A percentile compares a stretch with the other conserved stretches of the same genome.
Evolutionary conservation across 2,113 vertebrate genomes (phyloP).

Genomic region (Crotalus helleri): DNA sequence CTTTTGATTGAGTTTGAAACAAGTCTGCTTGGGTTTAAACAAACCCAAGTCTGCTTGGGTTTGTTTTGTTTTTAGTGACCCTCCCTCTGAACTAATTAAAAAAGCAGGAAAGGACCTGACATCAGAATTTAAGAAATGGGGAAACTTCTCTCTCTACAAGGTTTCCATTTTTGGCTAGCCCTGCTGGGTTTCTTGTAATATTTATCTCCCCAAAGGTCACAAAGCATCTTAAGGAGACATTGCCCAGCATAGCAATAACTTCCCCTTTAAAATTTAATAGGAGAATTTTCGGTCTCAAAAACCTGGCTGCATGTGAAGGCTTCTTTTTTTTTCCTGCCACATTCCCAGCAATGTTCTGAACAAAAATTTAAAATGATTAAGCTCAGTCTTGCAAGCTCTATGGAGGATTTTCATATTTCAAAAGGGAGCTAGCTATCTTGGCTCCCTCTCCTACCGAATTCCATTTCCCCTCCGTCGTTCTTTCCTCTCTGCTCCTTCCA

Average conservation of each 20-base stretch:
- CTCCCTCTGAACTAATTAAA: background rate
- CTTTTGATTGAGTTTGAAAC: background rate
- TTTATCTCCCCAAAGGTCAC: background rate
- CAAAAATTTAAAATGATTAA: background rate
- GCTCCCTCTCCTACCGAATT: background rate
- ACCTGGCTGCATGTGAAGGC: background rate
- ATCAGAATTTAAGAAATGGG: background rate
- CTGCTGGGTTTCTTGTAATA: background rate
- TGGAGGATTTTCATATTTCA: background rate
- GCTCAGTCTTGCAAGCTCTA: background rate
- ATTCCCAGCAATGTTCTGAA: background rate
- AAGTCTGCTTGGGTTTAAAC: background rate
- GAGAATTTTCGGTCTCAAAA: background rate
- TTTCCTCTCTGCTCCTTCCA: conserved; percentile 26
- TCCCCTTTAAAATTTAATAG: background rate
- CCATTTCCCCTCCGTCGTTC: conserved; percentile 34
- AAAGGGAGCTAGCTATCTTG: background rate
- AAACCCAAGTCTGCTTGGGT: background rate
- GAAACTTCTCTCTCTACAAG: background rate
- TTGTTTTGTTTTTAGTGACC: too few relatives aligned
- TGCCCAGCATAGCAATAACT: background rate
- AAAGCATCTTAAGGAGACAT: background rate
- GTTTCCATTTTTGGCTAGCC: background rate
- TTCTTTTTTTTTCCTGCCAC: background rate
- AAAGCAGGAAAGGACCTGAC: background rate